phyloP scores from a whole-genome alignment of 2,888 invertebrate genomes.

The Oscheius sp. region DNA sequence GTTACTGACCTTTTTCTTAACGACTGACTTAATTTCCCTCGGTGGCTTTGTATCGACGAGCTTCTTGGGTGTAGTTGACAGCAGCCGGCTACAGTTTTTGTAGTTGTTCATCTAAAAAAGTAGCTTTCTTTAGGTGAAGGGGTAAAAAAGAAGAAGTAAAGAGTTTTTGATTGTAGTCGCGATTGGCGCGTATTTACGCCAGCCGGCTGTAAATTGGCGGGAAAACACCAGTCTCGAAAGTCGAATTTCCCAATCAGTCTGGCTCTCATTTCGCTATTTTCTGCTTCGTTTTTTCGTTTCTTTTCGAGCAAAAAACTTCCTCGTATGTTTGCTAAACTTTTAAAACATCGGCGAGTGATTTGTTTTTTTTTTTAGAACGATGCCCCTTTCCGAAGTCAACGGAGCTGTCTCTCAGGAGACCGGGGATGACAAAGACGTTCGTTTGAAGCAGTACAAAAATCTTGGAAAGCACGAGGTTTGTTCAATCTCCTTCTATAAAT shows the following conservation, averaged over 20 bases:
- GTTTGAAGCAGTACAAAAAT: constrained; percentile 69
- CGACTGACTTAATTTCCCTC: background rate
- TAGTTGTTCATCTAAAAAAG: constrained; percentile 14
- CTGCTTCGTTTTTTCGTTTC: background rate
- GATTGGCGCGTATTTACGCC: constrained; percentile 1
- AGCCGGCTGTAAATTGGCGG: background rate
- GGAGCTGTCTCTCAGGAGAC: constrained; percentile 4
- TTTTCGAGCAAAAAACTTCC: constrained; percentile 2
- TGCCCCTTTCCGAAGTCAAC: constrained; percentile 44
- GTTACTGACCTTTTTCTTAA: constrained; percentile 29
- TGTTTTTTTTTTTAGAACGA: constrained; percentile 11
- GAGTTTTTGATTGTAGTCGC: background rate
- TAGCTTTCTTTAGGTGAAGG: background rate
- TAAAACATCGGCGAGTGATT: background rate
- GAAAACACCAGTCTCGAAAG: background rate
- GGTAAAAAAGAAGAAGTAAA: background rate
- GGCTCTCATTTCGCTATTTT: background rate
- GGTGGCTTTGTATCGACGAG: background rate
- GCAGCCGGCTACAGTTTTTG: background rate
- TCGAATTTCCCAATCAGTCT: background rate
- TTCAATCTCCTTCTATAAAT: background rate
- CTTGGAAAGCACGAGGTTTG: constrained; percentile 64
- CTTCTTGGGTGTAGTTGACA: constrained; percentile 2
- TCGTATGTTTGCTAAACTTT: background rate
- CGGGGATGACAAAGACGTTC: constrained; percentile 42